Evolutionary conservation across 2,797 vertebrate species (phyloP), one percentile per base, ranked within the genome.

Genomic region (Sebastes goodei): DNA sequence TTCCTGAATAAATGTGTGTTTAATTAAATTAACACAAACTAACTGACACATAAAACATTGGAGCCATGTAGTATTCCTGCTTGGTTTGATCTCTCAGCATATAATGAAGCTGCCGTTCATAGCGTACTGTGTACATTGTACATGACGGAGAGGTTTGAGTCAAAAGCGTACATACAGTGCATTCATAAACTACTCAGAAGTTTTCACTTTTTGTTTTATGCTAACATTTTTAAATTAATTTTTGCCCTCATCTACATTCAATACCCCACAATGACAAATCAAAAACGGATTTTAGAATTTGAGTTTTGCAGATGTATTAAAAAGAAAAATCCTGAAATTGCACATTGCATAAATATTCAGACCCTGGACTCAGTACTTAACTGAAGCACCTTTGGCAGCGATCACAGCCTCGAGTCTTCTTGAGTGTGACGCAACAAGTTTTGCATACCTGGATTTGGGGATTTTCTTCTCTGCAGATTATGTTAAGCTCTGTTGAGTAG

Each of bases 331-430:
- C 6, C 17, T 61, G 10, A 61, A 61, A 32, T 11, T 4, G 10
- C 59, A 32, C 27, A 60, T 60, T 32, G 12, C 23, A 60, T 32
- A 30, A 60, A 17, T 49, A 29, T 68, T 52, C 27, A 21, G 66
- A 9, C 4, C 20, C 0, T 20, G 9, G n/a, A n/a, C 33, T 27
- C 4, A 7, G 38, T 20, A 11, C 23, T 64, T 23, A 70, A 21
- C 15, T 8, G 33, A 42, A 71, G 71, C 60, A 46, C 53, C 33
- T 78, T 74, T 78, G 59, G 61, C 71, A 52, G 57, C 8, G 27
- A 69, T n/a, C 27, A 59, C 62, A 6, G 30, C 42, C 11, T 63
- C 8, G 1, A 57, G 77, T 29, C 38, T 63, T 71, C 23, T 56
- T 29, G 52, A 12, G 20, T 66, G 14, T 80, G 82, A 81, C 1